Evolutionary conservation across 2,113 vertebrate species (phyloP).

Genomic region (Notechis scutatus): DNA sequence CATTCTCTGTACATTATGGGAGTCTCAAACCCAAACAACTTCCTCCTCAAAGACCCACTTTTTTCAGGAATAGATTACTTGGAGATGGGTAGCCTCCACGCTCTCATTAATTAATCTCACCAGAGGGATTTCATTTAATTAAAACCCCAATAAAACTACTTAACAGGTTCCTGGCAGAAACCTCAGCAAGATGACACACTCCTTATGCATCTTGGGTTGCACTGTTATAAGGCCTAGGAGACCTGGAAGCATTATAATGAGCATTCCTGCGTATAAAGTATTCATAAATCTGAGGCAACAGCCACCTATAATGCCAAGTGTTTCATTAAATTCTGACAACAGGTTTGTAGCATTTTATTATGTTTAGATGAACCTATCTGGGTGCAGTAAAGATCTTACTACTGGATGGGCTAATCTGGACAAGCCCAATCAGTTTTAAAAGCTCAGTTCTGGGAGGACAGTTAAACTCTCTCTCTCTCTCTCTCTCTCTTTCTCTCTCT

Average conservation of each 20-base stretch:
- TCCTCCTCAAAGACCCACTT: not conserved
- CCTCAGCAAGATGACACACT: not conserved
- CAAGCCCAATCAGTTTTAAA: slow-evolving; percentile 29
- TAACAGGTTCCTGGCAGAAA: not conserved
- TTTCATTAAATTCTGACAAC: not conserved
- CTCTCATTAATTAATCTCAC: not conserved
- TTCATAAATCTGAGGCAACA: not conserved
- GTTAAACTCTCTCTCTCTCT: slow-evolving; percentile 16
- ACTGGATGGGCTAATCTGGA: slow-evolving; percentile 29
- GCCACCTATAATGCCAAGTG: not conserved
- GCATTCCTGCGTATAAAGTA: not conserved
- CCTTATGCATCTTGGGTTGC: not conserved
- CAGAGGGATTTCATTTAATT: not conserved
- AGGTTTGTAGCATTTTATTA: not conserved
- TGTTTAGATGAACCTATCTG: slow-evolving; percentile 26
- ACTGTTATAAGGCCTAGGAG: no score
- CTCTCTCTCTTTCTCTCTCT: no score
- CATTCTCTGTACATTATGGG: not conserved
- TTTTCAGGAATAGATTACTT: not conserved
- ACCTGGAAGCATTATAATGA: not conserved
- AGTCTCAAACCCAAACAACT: not conserved
- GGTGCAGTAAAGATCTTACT: slow-evolving; percentile 35
- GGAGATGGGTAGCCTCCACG: not conserved
- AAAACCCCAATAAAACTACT: not conserved
- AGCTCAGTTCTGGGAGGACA: not conserved